Evolutionary conservation across 2,797 vertebrate genomes (phyloP).

Genomic region (Xenopus petersii): DNA sequence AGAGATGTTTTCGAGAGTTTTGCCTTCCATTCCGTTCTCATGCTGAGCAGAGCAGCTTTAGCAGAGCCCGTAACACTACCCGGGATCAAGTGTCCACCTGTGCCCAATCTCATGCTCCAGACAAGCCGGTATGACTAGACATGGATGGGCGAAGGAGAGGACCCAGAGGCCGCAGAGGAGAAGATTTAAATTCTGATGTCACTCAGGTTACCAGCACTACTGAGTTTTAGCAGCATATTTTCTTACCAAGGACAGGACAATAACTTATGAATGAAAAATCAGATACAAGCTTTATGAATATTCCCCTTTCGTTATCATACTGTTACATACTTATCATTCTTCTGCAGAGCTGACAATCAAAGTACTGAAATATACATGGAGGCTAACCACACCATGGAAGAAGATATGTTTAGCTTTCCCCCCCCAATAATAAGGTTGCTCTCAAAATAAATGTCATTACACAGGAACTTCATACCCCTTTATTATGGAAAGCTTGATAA

Average conservation of each 20-base stretch:
- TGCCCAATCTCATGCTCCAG: conserved; percentile 60
- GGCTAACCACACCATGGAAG: not conserved
- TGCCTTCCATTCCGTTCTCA: conserved; percentile 79
- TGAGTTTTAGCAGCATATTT: conserved; percentile 66
- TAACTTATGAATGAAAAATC: not conserved
- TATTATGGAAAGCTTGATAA: not conserved
- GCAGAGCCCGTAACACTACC: conserved; percentile 68
- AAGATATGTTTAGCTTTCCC: not conserved
- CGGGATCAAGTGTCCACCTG: conserved; percentile 79
- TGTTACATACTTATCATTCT: not conserved
- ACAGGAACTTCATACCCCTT: not conserved
- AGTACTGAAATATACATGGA: not conserved
- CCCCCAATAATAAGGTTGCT: conserved; percentile 14
- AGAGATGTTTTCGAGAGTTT: conserved; percentile 91
- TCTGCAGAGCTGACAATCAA: conserved; percentile 30
- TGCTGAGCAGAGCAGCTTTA: conserved; percentile 77
- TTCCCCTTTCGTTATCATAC: too few relatives aligned
- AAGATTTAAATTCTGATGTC: conserved; percentile 71
- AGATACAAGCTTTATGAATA: not conserved
- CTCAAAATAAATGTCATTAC: conserved; percentile 18
- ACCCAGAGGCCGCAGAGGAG: conserved; percentile 55
- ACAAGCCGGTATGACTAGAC: conserved; percentile 78
- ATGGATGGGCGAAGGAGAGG: conserved; percentile 57
- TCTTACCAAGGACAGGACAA: not conserved
- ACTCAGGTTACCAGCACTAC: conserved; percentile 75